Conservation (phyloP, 2,888 invertebrate genomes). For the Raillietiella orientalis region DNA sequence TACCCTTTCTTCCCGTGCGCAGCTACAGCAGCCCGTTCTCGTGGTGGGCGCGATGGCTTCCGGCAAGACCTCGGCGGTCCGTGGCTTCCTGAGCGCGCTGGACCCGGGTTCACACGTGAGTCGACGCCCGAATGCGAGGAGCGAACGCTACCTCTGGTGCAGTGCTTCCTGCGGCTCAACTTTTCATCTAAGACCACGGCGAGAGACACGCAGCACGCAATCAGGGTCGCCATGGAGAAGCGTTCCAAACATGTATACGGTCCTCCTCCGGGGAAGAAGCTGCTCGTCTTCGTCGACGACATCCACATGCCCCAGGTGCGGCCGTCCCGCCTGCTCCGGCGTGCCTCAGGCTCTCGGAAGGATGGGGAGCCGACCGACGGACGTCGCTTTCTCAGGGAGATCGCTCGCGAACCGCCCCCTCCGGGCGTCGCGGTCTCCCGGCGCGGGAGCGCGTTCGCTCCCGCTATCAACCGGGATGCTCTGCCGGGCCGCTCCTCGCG, state of each 20-base stretch:
- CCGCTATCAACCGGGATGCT: too few relatives aligned
- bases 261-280: constrained; percentile 57
- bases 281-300: constrained; percentile 69
- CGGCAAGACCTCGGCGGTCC: constrained; percentile 63
- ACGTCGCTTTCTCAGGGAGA: too few relatives aligned
- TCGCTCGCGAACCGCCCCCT: too few relatives aligned
- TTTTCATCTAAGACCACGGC: constrained; percentile 74
- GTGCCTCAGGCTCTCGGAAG: too few relatives aligned
- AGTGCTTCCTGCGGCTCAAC: constrained; percentile 50
- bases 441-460: too few relatives aligned
- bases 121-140: constrained; percentile 7
- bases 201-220: constrained; percentile 52
- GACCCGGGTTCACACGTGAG: constrained; percentile 30
- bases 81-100: constrained; percentile 38
- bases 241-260: constrained; percentile 65
- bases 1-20: constrained; percentile 7
- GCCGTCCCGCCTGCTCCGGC: too few relatives aligned
- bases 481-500: too few relatives aligned
- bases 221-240: constrained; percentile 64
- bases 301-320: constrained; percentile 76
- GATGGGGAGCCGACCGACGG: too few relatives aligned
- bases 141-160: constrained; percentile 7
- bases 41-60: constrained; percentile 72
- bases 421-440: too few relatives aligned
- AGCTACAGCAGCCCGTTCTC: constrained; percentile 41